Evolutionary conservation across 37 sponge, comb jelly and placozoan genomes (phyloP), one percentile per base, ranked within the genome.

Genomic region (Theonella swinhoei): DNA sequence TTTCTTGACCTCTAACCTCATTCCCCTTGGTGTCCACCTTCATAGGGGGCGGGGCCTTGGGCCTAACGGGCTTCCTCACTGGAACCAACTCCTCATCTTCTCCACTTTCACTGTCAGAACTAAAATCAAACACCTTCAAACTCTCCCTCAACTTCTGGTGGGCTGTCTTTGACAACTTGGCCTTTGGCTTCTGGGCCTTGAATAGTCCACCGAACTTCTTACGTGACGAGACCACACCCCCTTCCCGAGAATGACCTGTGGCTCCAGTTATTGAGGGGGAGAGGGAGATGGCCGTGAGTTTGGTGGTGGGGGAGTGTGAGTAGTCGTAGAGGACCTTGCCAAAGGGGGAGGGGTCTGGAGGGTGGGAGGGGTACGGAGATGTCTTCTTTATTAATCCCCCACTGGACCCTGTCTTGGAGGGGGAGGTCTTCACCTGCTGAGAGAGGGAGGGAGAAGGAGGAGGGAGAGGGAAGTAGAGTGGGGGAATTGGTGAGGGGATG

Each of bases 61-160:
- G 54, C 14, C 14, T 47, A 47, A 47, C 14, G 11, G 7, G 54
- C 14, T 17, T 47, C 54, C 14, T 47, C 54, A 14, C 54, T 7
- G 54, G 11, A 47, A 7, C 54, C 54, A 7, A 7, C 54, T 47
- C 54, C 54, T 14, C 54, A 7, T 47, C 54, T 14, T 47, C 54
- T 14, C 14, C 54, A 14, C 54, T 47, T 14, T 47, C 54, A 47
- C 54, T 47, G 54, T 78, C 67, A 32, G 26, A 62, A 36, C 9
- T 26, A 26, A 78, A 78, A 36, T 78, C 66, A 66, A 66, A 78
- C 25, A 64, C 33, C 7, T 30, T 78, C 23, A 78, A 63, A 26
- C 24, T 47, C 35, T 69, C 70, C 8, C 31, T 69, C 2, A 47
- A 31, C 30, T 68, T 68, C 69, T 65, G 66, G 14, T 14, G 54